Conservation (phyloP, 2,888 invertebrate species). For the Andrena hattorfiana region DNA sequence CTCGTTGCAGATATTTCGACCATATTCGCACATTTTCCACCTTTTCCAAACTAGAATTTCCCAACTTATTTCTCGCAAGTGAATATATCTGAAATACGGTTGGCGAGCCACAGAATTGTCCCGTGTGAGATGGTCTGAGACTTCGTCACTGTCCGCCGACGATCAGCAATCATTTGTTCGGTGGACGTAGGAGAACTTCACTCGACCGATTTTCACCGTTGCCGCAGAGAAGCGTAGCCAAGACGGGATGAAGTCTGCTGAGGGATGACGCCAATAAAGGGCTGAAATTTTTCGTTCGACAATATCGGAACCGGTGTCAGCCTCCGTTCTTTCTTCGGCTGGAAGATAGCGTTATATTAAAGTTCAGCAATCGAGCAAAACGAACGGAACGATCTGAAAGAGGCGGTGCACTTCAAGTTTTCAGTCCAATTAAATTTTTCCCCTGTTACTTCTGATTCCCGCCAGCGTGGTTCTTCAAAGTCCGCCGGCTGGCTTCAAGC, state of each 20-base stretch:
- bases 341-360: conserved; percentile 64
- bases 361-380: conserved; percentile 44
- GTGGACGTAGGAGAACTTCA: not conserved
- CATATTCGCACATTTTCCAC: too few relatives aligned
- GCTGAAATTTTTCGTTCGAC: conserved; percentile 60
- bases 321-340: conserved; percentile 22
- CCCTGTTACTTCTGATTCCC: conserved; percentile 28
- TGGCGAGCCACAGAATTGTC: too few relatives aligned
- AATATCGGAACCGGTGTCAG: conserved; percentile 44
- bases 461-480: conserved; percentile 41
- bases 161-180: not conserved
- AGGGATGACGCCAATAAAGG: conserved; percentile 58
- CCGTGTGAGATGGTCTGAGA: too few relatives aligned
- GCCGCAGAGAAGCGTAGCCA: conserved; percentile 8
- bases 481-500: conserved; percentile 46
- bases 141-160: not conserved
- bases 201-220: not conserved
- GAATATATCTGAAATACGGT: too few relatives aligned
- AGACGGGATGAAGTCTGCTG: conserved; percentile 24
- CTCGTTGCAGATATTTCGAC: too few relatives aligned
- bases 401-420: conserved; percentile 62
- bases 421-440: conserved; percentile 69
- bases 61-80: too few relatives aligned
- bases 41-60: too few relatives aligned
- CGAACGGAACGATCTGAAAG: conserved; percentile 54